Evolutionary conservation across 2,113 vertebrate species (phyloP), one percentile per base, ranked within the genome.

Genomic region (Xenopus laevis): DNA sequence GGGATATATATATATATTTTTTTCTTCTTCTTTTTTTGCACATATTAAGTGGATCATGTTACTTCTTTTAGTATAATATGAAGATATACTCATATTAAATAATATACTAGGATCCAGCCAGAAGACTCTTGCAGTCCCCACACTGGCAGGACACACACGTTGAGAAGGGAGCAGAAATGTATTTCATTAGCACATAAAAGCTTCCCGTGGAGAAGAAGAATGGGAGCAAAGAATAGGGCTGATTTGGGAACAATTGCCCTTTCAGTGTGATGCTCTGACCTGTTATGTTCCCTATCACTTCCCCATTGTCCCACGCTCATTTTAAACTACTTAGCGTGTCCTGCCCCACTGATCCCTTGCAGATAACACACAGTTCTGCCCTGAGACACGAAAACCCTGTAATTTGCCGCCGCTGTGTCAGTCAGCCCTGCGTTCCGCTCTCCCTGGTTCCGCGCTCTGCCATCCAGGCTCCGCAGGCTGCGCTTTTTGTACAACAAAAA

Each of bases 171-270:
- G 23, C 23, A 27, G 23, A 27, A 27, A 27, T 27, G 23, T 27
- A 5, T 40, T 40, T 91, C 91, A 95, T 95, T 96, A 94, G 84
- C 93, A 90, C 92, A 94, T 92, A 90, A 94, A 94, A 92, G 92
- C 84, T 89, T 91, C 94, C 94, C 83, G 90, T 81, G 73, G 94
- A 68, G 92, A 83, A 79, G 86, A 67, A 92, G 91, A 93, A 86
- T 85, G 83, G 90, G 83, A 78, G 86, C 79, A 81, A 81, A 86
- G 86, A 89, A 78, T 82, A 82, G 81, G 84, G 75, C 87, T 79
- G 87, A 84, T 90, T 85, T 85, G 79, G 82, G 87, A 84, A 94
- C 90, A 92, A 91, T 33, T 87, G 84, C 71, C 16, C 62, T 62
- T 80, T 86, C 81, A 87, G 86, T 86, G 90, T 83, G 84, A 88